phyloP scores from a whole-genome alignment of 1,140 invertebrate genomes.

The Drosophila tristis region DNA sequence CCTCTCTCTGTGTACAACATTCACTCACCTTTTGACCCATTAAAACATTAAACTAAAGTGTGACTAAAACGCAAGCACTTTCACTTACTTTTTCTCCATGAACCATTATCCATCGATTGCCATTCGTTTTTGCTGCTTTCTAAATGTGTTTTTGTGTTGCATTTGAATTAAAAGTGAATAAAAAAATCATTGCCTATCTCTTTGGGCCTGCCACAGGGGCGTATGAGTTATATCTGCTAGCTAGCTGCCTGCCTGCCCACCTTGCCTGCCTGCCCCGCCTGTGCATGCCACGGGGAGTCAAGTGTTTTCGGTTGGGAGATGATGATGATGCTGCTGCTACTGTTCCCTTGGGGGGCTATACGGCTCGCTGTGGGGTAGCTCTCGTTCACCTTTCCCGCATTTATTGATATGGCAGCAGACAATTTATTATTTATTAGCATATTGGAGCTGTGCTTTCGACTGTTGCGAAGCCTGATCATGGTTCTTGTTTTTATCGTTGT shows the following conservation, averaged over 20 bases:
- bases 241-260: slow-evolving; percentile 25
- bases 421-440: slow-evolving; percentile 82
- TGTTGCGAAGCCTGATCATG: slow-evolving; percentile 29
- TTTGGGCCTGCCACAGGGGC: slow-evolving; percentile 37
- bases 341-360: neutral
- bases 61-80: slow-evolving; percentile 42
- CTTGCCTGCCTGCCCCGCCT: neutral
- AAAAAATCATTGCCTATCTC: slow-evolving; percentile 46
- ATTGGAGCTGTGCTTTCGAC: slow-evolving; percentile 43
- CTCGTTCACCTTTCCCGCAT: slow-evolving; percentile 33
- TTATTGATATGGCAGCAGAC: slow-evolving; percentile 78
- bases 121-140: slow-evolving; percentile 34
- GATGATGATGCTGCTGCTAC: neutral
- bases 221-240: slow-evolving; percentile 51
- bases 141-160: slow-evolving; percentile 43
- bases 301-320: too few species aligned
- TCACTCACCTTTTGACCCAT: slow-evolving; percentile 10
- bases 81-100: slow-evolving; percentile 8
- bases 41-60: slow-evolving; percentile 26
- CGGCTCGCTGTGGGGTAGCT: neutral
- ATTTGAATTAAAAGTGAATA: slow-evolving; percentile 52
- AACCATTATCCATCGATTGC: neutral
- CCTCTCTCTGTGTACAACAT: too few species aligned
- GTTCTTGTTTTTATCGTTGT: slow-evolving; percentile 37
- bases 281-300: too few species aligned